Evolutionary conservation across 1,140 invertebrate genomes (phyloP), one percentile per base, ranked within the genome.

Genomic region (Theocolax elegans): DNA sequence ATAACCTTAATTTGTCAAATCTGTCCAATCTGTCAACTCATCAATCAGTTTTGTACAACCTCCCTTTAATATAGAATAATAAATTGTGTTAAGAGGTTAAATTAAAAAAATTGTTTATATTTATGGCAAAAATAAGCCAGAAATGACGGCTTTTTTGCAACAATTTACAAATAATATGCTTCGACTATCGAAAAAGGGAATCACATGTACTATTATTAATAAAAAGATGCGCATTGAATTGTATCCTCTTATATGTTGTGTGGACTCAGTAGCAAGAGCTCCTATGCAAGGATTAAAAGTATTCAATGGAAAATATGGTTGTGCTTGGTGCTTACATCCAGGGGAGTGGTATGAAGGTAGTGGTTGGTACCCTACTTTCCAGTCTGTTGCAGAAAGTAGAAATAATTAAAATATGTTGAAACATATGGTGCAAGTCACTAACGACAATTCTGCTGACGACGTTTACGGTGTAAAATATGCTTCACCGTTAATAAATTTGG

Each of bases 281-380:
- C 35, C 67, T 4, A 42, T 69, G 49, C 67, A 69, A 19, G 67
- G 67, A 3, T 17, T 69, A 9, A 60, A 51, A 23, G 42, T 59
- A 51, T 69, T 69, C 35, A 35, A 35, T 10, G 31, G 31, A 35
- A 35, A 35, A 10, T 35, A 35, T 10, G 31, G 31, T 10, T 35
- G 54, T 53, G 38, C 40, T 29, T 62, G 44, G 67, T 60, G 67
- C 10, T 21, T 60, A 29, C 54, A 60, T 69, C 56, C 42, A 9
- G 67, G 56, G 19, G 51, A 51, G 27, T 13, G 46, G 54, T 1
- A n/a, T 25, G 42, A 46, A 19, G 42, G 6, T n/a, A 25, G 21
- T 46, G 15, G 23, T 19, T 38, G 42, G 58, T 46, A 15, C 40
- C 3, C 23, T 6, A 23, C 8, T 4, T 4, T 4, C 3, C 4